Base-by-base conservation (phyloP, 2,113 vertebrate species). In the Phycodurus eques region DNA sequence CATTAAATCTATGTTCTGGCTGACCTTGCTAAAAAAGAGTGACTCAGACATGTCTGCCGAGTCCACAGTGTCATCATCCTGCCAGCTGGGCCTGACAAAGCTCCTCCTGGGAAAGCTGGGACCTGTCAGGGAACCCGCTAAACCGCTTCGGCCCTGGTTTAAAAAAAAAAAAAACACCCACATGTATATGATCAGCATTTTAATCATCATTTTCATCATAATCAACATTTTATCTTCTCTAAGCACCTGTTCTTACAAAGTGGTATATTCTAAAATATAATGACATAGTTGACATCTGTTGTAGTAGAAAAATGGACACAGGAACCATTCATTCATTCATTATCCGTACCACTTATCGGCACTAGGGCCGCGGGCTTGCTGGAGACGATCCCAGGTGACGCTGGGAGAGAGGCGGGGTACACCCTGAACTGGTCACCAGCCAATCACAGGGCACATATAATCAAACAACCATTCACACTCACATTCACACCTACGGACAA, bases 21-120 rank as follows among this genome's bases (percentile, higher is more conserved):
- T 77, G 64, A 94, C 97, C 95, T 98, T 98, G 92, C 94, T 98
- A 88, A 98, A 98, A 88, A 98, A 98, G 1, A 97, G 94, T 0
- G 94, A 96, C 84, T 94, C 94, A 0, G 94, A 91, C 0, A 91
- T 92, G 77, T 95, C 97, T 0, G 88, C 93, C 2, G 92, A 94
- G 4, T 98, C 96, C 20, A 94, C 93, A 0, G 83, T 92, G 39
- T 98, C 97, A 22, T 99, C 97, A 0, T 98, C 97, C 90, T 95
- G 80, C 93, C 93, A 96, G 90, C 97, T 97, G 81, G 94, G 94
- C 75, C 92, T 93, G 43, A 86, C 71, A 6, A 99, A 99, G 89
- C 96, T 98, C 78, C 93, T 92, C 53, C 94, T 95, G 69, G 91
- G 90, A 62, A 86, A 83, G 56, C 80, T 92, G 9, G 76, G 90